phyloP scores from a whole-genome alignment of 2,113 vertebrate species.

The Rafetus swinhoei region DNA sequence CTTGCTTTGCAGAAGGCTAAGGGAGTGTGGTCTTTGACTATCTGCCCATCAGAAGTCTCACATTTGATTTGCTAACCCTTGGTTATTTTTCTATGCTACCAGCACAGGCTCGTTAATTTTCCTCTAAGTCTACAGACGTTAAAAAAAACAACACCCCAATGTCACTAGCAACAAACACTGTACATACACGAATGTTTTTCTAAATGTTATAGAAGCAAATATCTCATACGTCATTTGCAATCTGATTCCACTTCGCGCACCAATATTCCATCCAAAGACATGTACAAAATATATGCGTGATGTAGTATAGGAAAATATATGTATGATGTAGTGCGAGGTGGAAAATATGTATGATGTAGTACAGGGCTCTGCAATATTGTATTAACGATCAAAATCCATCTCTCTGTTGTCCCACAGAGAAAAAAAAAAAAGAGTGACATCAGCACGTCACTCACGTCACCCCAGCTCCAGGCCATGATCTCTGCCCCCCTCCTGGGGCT shows the following conservation, averaged over 20 bases:
- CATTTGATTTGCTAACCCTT: background rate
- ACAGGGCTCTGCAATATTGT: no score
- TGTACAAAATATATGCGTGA: no score
- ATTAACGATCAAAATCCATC: no score
- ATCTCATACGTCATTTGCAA: background rate
- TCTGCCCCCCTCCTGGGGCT: no score
- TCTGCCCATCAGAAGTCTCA: background rate
- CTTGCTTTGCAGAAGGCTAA: fast-evolving
- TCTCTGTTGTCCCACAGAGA: no score
- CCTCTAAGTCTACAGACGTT: background rate
- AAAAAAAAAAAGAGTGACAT: no score
- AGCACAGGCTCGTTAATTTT: background rate
- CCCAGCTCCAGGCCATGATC: no score
- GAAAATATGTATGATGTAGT: no score
- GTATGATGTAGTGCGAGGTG: no score
- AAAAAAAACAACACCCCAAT: no score
- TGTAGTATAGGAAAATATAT: background rate
- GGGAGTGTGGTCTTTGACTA: fast-evolving
- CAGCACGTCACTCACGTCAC: no score
- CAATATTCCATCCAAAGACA: background rate
- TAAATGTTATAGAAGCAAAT: background rate
- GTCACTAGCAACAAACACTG: background rate
- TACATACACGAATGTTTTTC: background rate
- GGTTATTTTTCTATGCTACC: background rate
- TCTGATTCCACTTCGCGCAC: background rate